Evolutionary conservation across 2,113 vertebrate genomes (phyloP).

Genomic region (Aegithalos caudatus): DNA sequence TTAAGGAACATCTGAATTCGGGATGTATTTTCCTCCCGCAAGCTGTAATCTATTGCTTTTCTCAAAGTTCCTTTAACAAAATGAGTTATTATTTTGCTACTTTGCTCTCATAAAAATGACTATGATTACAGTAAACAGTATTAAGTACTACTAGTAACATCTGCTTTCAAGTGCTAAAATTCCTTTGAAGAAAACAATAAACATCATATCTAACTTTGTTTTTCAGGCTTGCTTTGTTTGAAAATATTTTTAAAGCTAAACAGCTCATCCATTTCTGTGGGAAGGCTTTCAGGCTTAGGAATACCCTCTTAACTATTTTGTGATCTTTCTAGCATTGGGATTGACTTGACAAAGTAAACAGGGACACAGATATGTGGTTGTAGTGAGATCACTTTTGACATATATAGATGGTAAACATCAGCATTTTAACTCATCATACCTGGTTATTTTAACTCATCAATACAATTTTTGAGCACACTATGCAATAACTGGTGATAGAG

Average conservation of each 20-base stretch:
- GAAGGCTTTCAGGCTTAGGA: background rate
- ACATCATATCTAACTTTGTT: background rate
- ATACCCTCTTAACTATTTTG: background rate
- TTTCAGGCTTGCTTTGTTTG: background rate
- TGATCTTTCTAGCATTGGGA: background rate
- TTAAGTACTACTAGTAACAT: background rate
- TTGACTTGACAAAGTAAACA: background rate
- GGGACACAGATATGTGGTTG: background rate
- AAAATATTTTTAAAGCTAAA: background rate
- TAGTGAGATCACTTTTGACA: background rate
- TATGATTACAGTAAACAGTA: background rate
- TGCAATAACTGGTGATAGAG: background rate
- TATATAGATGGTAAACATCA: background rate
- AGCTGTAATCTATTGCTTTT: background rate
- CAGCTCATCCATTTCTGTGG: background rate
- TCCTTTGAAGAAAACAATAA: background rate
- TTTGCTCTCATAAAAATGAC: background rate
- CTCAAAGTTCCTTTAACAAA: background rate
- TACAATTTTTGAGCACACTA: background rate
- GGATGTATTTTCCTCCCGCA: background rate
- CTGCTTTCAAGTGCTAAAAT: background rate
- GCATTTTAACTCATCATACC: background rate
- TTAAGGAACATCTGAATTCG: background rate
- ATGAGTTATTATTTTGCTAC: background rate
- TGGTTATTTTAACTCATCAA: rapidly evolving